phyloP scores from a whole-genome alignment of 2,888 invertebrate species.

The Atherix ibis region DNA sequence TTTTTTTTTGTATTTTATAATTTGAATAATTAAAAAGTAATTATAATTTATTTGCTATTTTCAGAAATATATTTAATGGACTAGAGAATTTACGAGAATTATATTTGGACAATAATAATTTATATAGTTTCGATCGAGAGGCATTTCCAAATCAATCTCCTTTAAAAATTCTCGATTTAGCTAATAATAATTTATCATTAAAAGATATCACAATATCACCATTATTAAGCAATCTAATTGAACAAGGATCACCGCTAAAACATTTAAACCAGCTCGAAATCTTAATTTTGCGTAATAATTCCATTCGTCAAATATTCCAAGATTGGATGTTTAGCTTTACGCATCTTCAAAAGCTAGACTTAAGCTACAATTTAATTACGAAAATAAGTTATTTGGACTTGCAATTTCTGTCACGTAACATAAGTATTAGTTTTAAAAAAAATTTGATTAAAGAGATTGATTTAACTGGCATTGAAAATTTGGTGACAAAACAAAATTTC shows the following conservation, averaged over 20 bases:
- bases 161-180: constrained; percentile 36
- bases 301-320: constrained; percentile 39
- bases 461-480: constrained; percentile 22
- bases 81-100: constrained; percentile 34
- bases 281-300: constrained; percentile 47
- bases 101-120: constrained; percentile 36
- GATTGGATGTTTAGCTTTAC: constrained; percentile 47
- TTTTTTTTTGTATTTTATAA: too few relatives aligned
- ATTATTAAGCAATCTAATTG: constrained; percentile 9
- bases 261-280: constrained; percentile 37
- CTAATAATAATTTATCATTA: constrained; percentile 38
- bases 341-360: constrained; percentile 43
- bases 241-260: constrained; percentile 40
- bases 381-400: constrained; percentile 27
- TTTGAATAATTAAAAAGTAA: too few relatives aligned
- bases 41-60: too few relatives aligned
- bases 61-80: constrained; percentile 30
- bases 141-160: constrained; percentile 39
- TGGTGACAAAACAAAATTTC: constrained; percentile 16
- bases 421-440: constrained; percentile 36
- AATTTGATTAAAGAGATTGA: constrained; percentile 38
- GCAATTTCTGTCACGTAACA: constrained; percentile 24
- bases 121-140: constrained; percentile 25
- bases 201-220: constrained; percentile 19
- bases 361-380: constrained; percentile 48